A percentile compares a stretch with the other conserved stretches of the same genome.
Evolutionary conservation across 2,888 invertebrate species (phyloP).

Genomic region (Drosophila imparisetae): DNA sequence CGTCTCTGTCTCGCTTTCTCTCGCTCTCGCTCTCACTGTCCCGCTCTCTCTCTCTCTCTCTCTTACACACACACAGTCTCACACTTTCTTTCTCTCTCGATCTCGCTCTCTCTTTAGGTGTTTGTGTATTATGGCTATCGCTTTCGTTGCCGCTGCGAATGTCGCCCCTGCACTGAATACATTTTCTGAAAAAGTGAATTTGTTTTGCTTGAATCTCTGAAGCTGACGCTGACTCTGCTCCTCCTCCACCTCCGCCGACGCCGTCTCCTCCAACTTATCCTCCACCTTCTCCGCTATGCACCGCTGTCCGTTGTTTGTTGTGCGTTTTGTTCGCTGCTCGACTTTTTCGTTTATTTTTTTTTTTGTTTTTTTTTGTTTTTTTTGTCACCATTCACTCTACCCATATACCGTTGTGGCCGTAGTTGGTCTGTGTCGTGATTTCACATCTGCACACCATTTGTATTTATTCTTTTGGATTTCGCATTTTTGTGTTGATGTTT

Average conservation of each 20-base stretch:
- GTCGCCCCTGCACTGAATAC: slow-evolving; percentile 83
- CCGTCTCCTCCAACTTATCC: slow-evolving; percentile 18
- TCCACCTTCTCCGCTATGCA: slow-evolving; percentile 17
- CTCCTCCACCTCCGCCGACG: slow-evolving; percentile 2
- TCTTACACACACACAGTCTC: slow-evolving; percentile 1
- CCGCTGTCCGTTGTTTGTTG: slow-evolving; percentile 21
- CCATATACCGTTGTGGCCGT: slow-evolving; percentile 11
- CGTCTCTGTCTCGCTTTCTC: background rate
- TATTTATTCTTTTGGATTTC: slow-evolving; percentile 23
- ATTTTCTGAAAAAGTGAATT: slow-evolving; percentile 79
- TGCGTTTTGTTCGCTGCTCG: slow-evolving; percentile 12
- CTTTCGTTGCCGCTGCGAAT: slow-evolving; percentile 79
- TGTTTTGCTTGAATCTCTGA: slow-evolving; percentile 57
- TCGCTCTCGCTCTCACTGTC: background rate
- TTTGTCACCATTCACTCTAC: slow-evolving; percentile 9
- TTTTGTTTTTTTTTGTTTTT: background rate
- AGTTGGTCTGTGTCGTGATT: slow-evolving; percentile 7
- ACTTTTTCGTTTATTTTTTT: slow-evolving; percentile 1
- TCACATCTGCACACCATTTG: slow-evolving; percentile 25
- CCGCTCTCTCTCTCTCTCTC: background rate
- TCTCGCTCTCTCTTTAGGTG: slow-evolving; percentile 11
- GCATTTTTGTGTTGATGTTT: slow-evolving; percentile 29
- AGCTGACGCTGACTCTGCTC: slow-evolving; percentile 31
- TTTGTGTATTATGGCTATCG: slow-evolving; percentile 68
- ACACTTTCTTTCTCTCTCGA: background rate